Evolutionary conservation across 2,888 invertebrate species (phyloP), one percentile per base, ranked within the genome.

Genomic region (Tenthredo notha): DNA sequence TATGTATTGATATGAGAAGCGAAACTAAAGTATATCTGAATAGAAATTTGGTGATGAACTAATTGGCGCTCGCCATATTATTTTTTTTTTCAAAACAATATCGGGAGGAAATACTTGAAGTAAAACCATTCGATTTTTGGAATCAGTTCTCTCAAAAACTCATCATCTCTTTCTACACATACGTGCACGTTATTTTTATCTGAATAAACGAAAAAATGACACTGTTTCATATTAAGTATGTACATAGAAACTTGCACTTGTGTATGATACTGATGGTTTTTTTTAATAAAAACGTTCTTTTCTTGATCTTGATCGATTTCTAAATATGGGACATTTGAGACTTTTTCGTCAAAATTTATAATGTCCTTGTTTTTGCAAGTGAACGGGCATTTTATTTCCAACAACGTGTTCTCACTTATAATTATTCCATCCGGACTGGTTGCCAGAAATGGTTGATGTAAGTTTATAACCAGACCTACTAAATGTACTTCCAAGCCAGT

Each of bases 381-480:
- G 7, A 72, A 72, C 72, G 40, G 37, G 70, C 70, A 70, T 70
- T 70, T 70, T 5, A 70, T 70, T n/a, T 40, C 70, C 3, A 70
- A 70, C n/a, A 70, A 40, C 5, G 70, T 9, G 4, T 80, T 7
- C 67, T 47, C 83, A 67, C 80, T 50, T 4, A 85, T 2, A 18
- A 87, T 84, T 5, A 86, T 82, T 18, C 85, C 86, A 65, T 85
- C 85, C 37, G 85, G 84, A 83, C 86, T 86, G n/a, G 85, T 85
- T 43, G 78, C 86, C 21, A 86, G 72, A 82, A 86, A 86, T 40
- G 85, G 84, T 77, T 86, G 86, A 33, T 85, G 80, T 5, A 85
- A 47, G 5, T 77, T 40, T 33, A 86, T 74, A 15, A 86, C 40
- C 21, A 85, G 33, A 12, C 77, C 87, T 21, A 84, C 83, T 2